Conservation (phyloP, 1,140 invertebrate species). For the Apis dorsata region DNA sequence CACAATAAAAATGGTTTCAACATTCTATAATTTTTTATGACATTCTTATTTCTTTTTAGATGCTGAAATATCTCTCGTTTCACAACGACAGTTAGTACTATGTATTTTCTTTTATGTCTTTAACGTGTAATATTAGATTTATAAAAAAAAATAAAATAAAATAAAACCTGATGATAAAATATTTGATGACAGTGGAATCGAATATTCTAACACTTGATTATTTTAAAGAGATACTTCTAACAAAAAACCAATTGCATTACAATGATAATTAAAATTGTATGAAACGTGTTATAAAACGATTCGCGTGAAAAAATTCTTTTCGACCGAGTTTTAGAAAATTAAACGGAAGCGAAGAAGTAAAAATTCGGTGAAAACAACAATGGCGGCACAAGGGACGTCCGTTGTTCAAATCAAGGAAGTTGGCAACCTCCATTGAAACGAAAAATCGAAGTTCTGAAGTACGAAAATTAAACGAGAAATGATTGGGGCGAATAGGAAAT, state of each 20-base stretch:
- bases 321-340: not conserved
- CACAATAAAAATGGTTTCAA: too few relatives aligned
- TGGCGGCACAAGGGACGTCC: not conserved
- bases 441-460: not conserved
- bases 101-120: too few relatives aligned
- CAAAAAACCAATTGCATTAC: not conserved
- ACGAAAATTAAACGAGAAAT: constrained; percentile 18
- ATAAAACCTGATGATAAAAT: too few relatives aligned
- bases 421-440: not conserved
- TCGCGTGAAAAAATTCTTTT: not conserved
- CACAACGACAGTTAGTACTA: too few relatives aligned
- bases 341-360: not conserved
- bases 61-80: too few relatives aligned
- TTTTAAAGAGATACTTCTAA: not conserved
- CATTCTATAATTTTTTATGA: too few relatives aligned
- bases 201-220: too few relatives aligned
- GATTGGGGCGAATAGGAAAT: not conserved
- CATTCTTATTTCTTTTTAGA: too few relatives aligned
- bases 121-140: too few relatives aligned
- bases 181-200: too few relatives aligned
- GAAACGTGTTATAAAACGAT: not conserved
- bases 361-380: not conserved
- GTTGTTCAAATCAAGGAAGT: not conserved
- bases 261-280: too few relatives aligned
- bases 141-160: too few relatives aligned